Evolutionary conservation across 2,797 vertebrate genomes (phyloP), one percentile per base, ranked within the genome.

Genomic region (Cryptoblepharus egeriae): DNA sequence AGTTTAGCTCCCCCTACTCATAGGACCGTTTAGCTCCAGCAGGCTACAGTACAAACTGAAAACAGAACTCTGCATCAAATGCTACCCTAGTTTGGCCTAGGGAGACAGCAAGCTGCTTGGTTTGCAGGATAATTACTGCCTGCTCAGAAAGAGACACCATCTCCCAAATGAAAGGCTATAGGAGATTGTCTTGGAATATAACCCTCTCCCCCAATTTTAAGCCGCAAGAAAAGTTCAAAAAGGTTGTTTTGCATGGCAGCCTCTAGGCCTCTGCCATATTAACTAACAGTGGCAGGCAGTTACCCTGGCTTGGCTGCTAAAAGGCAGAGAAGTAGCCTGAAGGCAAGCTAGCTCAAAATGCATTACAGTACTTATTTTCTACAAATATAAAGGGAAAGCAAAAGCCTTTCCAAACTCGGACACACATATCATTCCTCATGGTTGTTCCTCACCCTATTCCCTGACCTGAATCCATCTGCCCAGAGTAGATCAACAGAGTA

Each of bases 171-270:
- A 55, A 72, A 73, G 55, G 49, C 63, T 83, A 45, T 83, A 3
- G 20, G 69, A 80, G 58, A 71, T 45, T 45, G 37, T 60, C 55
- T 70, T 70, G 35, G n/a, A 71, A 32, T 32, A 71, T 60, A 79
- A 75, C 11, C 32, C 39, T 57, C 49, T 49, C 49, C 20, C 24
- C 63, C 22, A 10, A 6, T 45, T 55, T 45, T 57, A 42, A 80
- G 45, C 68, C 73, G 16, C 22, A 77, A 72, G 37, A 60, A 57
- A 76, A 80, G n/a, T 71, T 78, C 69, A 67, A 83, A 57, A 12
- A 52, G 37, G n/a, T 52, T 71, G n/a, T 28, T 61, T 52, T 69
- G 30, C 32, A 75, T 30, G 35, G 39, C 55, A 75, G 77, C 57
- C 39, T 61, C 42, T 26, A 39, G 37, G 52, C 64, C 13, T 32